phyloP scores from a whole-genome alignment of 1,140 invertebrate species.

The Panagrolaimus sp. region DNA sequence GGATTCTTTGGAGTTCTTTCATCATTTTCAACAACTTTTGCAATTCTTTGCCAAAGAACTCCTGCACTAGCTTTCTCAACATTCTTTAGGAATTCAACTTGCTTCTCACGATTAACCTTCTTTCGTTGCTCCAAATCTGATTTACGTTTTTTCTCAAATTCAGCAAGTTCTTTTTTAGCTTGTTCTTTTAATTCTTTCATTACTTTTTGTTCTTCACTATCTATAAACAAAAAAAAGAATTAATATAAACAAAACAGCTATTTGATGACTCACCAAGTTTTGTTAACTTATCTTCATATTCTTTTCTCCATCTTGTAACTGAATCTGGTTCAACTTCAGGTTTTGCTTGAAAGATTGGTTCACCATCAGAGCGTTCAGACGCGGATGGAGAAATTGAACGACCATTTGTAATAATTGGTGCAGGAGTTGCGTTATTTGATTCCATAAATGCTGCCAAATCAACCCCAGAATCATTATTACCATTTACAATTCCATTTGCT shows the following conservation, averaged over 20 bases:
- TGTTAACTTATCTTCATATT: conserved; percentile 1
- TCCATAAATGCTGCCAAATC: not conserved
- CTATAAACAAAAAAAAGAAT: not conserved
- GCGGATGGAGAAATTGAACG: not conserved
- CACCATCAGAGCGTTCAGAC: not conserved
- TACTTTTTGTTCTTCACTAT: not conserved
- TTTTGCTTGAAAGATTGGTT: not conserved
- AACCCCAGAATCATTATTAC: not conserved
- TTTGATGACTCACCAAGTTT: not conserved
- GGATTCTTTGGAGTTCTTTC: not conserved
- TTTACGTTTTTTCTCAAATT: conserved; percentile 2
- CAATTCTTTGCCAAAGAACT: conserved; percentile 5
- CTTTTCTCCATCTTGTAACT: conserved; percentile 1
- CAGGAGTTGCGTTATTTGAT: not conserved
- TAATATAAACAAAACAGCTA: not conserved
- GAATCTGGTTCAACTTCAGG: not conserved
- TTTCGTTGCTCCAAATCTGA: not conserved
- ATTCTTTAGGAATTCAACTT: conserved; percentile 11
- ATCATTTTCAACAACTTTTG: conserved; percentile 4
- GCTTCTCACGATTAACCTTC: conserved; percentile 9
- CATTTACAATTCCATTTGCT: too few relatives aligned
- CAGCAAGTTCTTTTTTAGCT: not conserved
- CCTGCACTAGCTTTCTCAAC: not conserved
- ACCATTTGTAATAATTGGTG: not conserved
- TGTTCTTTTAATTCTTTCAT: not conserved